These are phyloP conservation scores for Machimus atricapillus DNA, from an alignment of 2,888 invertebrate genomes.

Conservation along the genomic window DNA sequence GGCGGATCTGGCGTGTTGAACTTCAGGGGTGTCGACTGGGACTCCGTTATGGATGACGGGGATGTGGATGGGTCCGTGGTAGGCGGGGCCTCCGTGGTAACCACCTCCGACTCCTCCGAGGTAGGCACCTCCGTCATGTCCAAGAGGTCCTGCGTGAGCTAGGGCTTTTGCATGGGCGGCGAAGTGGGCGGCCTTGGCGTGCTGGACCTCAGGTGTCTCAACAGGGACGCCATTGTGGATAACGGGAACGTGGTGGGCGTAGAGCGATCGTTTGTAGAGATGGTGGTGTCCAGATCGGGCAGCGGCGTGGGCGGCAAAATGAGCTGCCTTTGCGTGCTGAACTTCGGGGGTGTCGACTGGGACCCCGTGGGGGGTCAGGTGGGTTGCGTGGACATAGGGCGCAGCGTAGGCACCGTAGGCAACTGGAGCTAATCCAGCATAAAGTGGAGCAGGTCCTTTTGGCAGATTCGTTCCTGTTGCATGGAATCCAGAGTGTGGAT, in stretches of 20 bases:
- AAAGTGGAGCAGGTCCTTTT: slow-evolving; percentile 63
- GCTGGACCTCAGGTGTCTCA: slow-evolving; percentile 65
- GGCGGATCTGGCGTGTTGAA: slow-evolving; percentile 62
- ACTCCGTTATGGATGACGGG: slow-evolving; percentile 63
- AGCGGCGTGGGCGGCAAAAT: slow-evolving; percentile 64
- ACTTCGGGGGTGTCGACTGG: slow-evolving; percentile 63
- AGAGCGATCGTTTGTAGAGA: slow-evolving; percentile 62
- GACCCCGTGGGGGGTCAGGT: slow-evolving; percentile 58
- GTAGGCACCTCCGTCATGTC: slow-evolving; percentile 48
- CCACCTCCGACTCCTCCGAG: slow-evolving; percentile 48
- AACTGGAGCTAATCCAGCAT: slow-evolving; percentile 49
- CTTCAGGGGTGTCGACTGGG: slow-evolving; percentile 65
- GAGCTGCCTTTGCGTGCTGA: slow-evolving; percentile 65
- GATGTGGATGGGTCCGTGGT: slow-evolving; percentile 56
- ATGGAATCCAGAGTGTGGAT: slow-evolving; percentile 70
- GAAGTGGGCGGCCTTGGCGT: slow-evolving; percentile 61
- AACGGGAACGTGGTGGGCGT: slow-evolving; percentile 56
- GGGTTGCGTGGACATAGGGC: slow-evolving; percentile 51
- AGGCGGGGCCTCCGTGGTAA: slow-evolving; percentile 39
- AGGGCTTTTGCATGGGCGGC: slow-evolving; percentile 61
- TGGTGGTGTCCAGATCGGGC: slow-evolving; percentile 59
- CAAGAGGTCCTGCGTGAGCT: slow-evolving; percentile 51
- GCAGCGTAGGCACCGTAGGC: slow-evolving; percentile 56
- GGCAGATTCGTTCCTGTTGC: slow-evolving; percentile 72
- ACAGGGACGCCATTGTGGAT: slow-evolving; percentile 63